These are phyloP conservation scores for Austrofundulus limnaeus DNA, from an alignment of 2,113 vertebrate species.

Conservation along the genomic window DNA sequence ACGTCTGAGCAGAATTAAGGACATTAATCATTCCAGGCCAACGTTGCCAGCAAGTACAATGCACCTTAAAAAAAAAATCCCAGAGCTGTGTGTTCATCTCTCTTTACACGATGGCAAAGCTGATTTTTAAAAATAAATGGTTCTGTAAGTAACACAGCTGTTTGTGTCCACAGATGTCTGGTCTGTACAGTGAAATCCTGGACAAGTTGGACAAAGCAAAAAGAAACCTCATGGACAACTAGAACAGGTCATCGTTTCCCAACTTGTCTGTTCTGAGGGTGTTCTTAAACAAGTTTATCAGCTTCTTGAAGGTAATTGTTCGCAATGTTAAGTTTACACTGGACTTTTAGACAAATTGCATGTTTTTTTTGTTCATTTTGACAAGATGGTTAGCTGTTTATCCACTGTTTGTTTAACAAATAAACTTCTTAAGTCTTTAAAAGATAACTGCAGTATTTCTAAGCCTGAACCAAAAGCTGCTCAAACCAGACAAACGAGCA, in stretches of 20 bases:
- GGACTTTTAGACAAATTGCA: background rate
- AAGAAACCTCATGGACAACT: slow-evolving; percentile 70
- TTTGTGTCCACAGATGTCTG: slow-evolving; percentile 80
- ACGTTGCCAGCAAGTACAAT: background rate
- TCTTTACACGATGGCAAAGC: no score
- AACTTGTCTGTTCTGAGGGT: background rate
- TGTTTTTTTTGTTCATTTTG: background rate
- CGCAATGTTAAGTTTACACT: background rate
- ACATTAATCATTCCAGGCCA: background rate
- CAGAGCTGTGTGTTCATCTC: no score
- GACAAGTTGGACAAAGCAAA: slow-evolving; percentile 82
- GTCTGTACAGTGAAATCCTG: slow-evolving; percentile 83
- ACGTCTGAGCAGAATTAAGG: background rate
- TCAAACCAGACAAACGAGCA: slow-evolving; percentile 60
- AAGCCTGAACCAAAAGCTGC: slow-evolving; percentile 8
- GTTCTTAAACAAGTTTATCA: background rate
- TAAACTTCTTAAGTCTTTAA: background rate
- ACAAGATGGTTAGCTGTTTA: background rate
- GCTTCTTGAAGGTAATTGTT: slow-evolving; percentile 20
- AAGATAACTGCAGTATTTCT: background rate
- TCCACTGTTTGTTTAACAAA: background rate
- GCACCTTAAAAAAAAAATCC: no score
- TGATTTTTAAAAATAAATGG: no score
- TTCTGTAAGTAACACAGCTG: slow-evolving; percentile 2
- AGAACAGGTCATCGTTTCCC: slow-evolving; percentile 17